Percentiles rank a stretch among this genome's conserved stretches.
Evolutionary conservation across 2,113 vertebrate genomes (phyloP).

Genomic region (Sceloporus tristichus): DNA sequence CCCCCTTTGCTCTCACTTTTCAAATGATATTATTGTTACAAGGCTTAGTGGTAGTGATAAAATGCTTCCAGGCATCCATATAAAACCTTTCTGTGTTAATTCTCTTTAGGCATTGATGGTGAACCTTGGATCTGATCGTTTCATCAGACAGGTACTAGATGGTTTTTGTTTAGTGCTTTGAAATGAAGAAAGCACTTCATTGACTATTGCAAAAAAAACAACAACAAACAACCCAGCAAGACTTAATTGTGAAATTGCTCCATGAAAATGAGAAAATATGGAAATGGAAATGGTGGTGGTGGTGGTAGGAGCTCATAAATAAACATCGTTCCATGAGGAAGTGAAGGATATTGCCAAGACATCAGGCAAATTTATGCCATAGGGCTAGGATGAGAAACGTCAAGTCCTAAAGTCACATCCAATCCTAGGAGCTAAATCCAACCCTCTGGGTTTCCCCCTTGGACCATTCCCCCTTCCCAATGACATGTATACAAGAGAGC

Average conservation of each 20-base stretch:
- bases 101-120: conserved; percentile 93
- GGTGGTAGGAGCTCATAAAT: not conserved
- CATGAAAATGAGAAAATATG: not conserved
- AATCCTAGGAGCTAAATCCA: no score
- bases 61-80: conserved; percentile 45
- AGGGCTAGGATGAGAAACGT: no score
- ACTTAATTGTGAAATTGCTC: conserved; percentile 38
- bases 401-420: no score
- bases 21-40: not conserved
- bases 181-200: not conserved
- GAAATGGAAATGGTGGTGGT: not conserved
- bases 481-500: no score
- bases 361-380: not conserved
- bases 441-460: no score
- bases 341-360: not conserved
- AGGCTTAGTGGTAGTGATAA: not conserved
- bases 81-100: conserved; percentile 43
- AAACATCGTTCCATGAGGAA: not conserved
- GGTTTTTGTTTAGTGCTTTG: conserved; percentile 21
- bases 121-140: conserved; percentile 95
- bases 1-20: not conserved
- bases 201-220: not conserved
- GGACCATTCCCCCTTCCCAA: no score
- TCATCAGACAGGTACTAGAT: conserved; percentile 92
- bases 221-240: not conserved